Evolutionary conservation across 2,113 vertebrate species (phyloP), one percentile per base, ranked within the genome.

Genomic region (Micronycteris hirsuta): DNA sequence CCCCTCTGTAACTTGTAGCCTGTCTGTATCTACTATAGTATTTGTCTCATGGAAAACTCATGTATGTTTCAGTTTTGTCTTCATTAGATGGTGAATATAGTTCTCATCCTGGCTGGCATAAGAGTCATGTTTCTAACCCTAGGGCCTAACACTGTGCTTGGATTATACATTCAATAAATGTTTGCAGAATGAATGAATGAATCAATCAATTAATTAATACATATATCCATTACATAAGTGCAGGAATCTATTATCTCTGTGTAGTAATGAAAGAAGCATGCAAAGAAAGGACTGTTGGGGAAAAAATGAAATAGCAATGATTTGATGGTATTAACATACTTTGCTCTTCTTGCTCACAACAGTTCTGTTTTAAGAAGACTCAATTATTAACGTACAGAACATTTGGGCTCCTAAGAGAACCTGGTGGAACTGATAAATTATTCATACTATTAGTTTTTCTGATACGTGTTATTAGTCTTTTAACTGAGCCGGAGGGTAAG

Each of bases 301-400:
- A 73, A 95, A 86, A 92, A 94, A 88, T 19, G 7, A 61, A 90
- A 58, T 61, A 54, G 26, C 1, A 0, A 47, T 81, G 11, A 54
- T 91, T 85, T 84, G 65, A 43, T 67, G 38, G 8, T 68, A 54
- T 93, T 94, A 45, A 73, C 5, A 63, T 81, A 67, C 65, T 11
- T 67, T 12, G 5, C 41, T 85, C 26, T 80, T 87, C 84, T 86
- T 78, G 45, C 58, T n/a, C 41, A 88, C 33, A 58, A 33, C 13
- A 73, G 81, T 93, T 93, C 63, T 58, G 38, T 86, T 96, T 96
- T 93, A 96, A 86, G 96, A 91, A 96, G 54, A 92, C 45, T 97
- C 86, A 96, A 78, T 97, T 97, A 97, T 97, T 97, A 97, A 97
- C 95, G 67, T 93, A 28, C 33, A 47, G 88, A 95, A 95, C 82